Evolutionary conservation across 2,888 invertebrate genomes (phyloP), one percentile per base, ranked within the genome.

Genomic region (Netelia fuscicornis): DNA sequence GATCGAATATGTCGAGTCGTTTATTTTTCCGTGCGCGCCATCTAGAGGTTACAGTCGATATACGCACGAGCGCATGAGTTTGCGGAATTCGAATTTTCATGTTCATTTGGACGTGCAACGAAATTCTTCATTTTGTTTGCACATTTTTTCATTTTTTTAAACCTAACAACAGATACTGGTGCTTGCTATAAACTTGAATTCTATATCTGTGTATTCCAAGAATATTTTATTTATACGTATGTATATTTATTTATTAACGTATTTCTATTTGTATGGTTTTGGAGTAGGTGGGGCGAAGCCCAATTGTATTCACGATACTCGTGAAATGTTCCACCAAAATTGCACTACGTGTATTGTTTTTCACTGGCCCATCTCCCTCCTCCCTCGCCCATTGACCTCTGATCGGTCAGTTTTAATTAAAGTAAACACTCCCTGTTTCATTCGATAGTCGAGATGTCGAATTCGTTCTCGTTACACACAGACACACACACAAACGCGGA

Each of bases 321-420:
- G 58, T 11, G 70, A 75, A 71, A 78, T 78, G 30, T 54, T 58
- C 64, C 64, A 68, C 60, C 37, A 13, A 58, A 71, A 37, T 20
- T 62, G 23, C 65, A 17, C 8, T 11, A 30, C n/a, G 30, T 75
- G 56, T 60, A 20, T 20, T 20, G 13, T 25, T 75, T 52, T 44
- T 37, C 65, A 30, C 20, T 65, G 48, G 37, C 58, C 8, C 67
- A 17, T 25, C 30, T 67, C 25, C 25, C 60, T 71, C 44, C 48
- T 11, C 44, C 2, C 25, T 10, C 58, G 6, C 68, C 11, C 58
- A 48, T 81, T 84, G 68, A 65, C 81, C 84, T 74, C 67, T 56
- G 37, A 37, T 37, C 77, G 68, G 48, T 56, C 58, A 81, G 74
- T 81, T 85, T 85, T 81, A 85, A 85, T 85, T 85, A 85, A 85